Conservation (phyloP, 1,140 invertebrate species). For the Drosophila melanica region DNA sequence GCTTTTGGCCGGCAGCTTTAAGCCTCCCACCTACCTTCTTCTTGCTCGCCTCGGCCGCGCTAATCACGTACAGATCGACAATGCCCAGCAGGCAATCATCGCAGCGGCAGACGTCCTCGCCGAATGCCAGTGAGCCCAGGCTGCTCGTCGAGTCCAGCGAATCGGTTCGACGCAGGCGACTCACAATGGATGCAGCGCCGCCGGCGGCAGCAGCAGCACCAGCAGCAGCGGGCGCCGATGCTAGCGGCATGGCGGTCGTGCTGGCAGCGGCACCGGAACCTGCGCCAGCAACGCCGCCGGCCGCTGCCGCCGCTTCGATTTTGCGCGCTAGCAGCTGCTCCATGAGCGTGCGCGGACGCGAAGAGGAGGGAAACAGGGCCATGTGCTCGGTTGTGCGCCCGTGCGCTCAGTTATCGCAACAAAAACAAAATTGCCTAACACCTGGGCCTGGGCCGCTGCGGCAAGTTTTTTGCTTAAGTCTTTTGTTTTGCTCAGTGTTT, state of each 20-base stretch:
- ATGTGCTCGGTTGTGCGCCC: constrained; percentile 33
- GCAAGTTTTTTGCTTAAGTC: constrained; percentile 78
- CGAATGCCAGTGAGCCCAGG: constrained; percentile 87
- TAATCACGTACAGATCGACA: constrained; percentile 89
- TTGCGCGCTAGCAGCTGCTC: constrained; percentile 90
- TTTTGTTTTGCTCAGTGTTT: constrained; percentile 58
- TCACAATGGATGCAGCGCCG: constrained; percentile 55
- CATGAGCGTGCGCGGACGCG: constrained; percentile 89
- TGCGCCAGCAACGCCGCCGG: constrained; percentile 72
- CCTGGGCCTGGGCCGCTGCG: constrained; percentile 8
- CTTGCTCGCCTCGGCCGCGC: constrained; percentile 86
- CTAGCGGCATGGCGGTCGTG: constrained; percentile 41
- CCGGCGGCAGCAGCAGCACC: constrained; percentile 86
- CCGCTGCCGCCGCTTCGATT: constrained; percentile 86
- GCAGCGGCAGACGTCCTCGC: constrained; percentile 90
- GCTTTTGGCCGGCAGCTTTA: not conserved
- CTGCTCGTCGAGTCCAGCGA: constrained; percentile 91
- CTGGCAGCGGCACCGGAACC: constrained; percentile 86
- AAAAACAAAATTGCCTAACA: constrained; percentile 14
- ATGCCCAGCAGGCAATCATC: constrained; percentile 93
- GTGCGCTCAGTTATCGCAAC: no score
- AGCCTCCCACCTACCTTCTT: constrained; percentile 87
- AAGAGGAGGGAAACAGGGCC: constrained; percentile 84
- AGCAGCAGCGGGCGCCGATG: constrained; percentile 47
- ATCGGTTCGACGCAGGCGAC: constrained; percentile 88